phyloP scores from a whole-genome alignment of 2,797 vertebrate genomes.

The Chiloscyllium punctatum region DNA sequence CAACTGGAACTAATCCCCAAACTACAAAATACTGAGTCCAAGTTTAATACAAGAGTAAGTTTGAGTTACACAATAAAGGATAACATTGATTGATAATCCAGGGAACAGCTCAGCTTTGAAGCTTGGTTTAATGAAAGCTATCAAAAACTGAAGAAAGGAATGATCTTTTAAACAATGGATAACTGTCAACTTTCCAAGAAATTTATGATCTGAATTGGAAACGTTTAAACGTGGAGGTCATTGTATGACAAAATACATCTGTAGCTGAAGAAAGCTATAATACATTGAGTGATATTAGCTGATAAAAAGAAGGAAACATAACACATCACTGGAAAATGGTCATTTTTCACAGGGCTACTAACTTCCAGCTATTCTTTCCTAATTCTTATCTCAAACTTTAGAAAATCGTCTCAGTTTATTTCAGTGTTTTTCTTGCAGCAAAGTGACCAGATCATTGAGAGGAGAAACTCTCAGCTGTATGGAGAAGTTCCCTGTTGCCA shows the following conservation, averaged over 20 bases:
- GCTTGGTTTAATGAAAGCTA: slow-evolving; percentile 27
- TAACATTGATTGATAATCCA: slow-evolving; percentile 18
- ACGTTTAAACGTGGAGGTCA: slow-evolving; percentile 9
- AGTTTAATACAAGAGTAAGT: slow-evolving; percentile 22
- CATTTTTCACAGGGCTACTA: neutral
- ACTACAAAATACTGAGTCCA: neutral
- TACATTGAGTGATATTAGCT: neutral
- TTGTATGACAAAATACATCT: neutral
- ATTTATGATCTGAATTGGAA: slow-evolving; percentile 23
- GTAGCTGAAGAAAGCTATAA: slow-evolving; percentile 3
- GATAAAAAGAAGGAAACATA: neutral
- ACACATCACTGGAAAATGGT: neutral
- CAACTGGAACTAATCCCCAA: neutral
- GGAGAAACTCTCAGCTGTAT: neutral
- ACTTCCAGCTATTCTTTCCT: neutral
- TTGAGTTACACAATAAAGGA: slow-evolving; percentile 5
- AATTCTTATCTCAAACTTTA: neutral
- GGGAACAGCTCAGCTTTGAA: slow-evolving; percentile 26
- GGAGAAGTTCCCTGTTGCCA: neutral
- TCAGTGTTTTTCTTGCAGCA: neutral
- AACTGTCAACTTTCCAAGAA: neutral
- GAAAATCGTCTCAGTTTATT: neutral
- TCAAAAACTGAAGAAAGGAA: slow-evolving; percentile 28
- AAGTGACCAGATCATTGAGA: neutral
- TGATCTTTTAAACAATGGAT: slow-evolving; percentile 5